These are phyloP conservation scores for Ailuropoda melanoleuca DNA, from an alignment of 2,113 vertebrate genomes.

Conservation along the genomic window DNA sequence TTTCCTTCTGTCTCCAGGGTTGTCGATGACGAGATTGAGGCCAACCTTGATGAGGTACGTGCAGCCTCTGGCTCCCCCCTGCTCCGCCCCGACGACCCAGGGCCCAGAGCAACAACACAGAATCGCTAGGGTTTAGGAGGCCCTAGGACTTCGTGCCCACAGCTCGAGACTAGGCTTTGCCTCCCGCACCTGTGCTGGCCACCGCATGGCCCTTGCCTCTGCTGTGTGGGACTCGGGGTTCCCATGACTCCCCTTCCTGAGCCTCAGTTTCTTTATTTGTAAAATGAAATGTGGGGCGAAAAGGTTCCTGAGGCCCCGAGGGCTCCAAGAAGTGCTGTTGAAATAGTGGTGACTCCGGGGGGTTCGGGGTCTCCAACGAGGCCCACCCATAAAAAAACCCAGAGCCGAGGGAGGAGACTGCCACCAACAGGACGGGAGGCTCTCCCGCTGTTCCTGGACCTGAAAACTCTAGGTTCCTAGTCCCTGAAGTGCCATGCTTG, in stretches of 20 bases:
- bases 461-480: rapidly evolving
- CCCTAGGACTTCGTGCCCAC: background rate
- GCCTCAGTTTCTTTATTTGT: background rate
- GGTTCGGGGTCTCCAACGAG: background rate
- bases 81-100: background rate
- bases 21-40: constrained; percentile 86
- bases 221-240: background rate
- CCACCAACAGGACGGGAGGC: background rate
- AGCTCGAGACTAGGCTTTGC: background rate
- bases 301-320: background rate
- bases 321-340: background rate
- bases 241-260: background rate
- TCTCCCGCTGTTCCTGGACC: rapidly evolving
- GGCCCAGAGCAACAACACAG: background rate
- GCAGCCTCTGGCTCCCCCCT: background rate
- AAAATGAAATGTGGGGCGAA: background rate
- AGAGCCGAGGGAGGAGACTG: too few species aligned
- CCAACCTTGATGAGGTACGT: constrained; percentile 85
- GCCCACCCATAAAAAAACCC: background rate
- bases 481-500: background rate
- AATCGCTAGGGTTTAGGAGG: background rate
- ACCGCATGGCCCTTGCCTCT: rapidly evolving
- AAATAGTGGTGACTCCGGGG: background rate
- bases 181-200: rapidly evolving
- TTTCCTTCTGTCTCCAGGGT: constrained; percentile 81